Evolutionary conservation across 2,888 invertebrate species (phyloP), one percentile per base, ranked within the genome.

Genomic region (Panopea generosa): DNA sequence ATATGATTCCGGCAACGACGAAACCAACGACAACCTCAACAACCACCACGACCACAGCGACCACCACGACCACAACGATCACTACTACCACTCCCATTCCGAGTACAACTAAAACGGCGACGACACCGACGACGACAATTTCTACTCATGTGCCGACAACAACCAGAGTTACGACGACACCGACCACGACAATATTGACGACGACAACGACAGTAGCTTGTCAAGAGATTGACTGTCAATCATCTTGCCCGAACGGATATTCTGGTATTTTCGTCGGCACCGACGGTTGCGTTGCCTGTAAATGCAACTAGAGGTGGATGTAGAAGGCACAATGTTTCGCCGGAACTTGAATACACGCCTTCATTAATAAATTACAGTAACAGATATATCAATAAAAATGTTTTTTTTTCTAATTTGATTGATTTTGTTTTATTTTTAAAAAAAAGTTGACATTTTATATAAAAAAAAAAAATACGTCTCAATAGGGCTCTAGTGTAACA

Each of bases 231-330:
- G 45, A 73, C 47, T 67, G 65, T 53, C 53, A 29, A 4, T 20
- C 18, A 7, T 11, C 43, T 1, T 74, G 74, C 52, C 52, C 56
- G 2, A 57, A 57, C 24, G 74, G 74, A 18, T 74, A 74, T 20
- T 62, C 63, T 0, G 74, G 74, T 1, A 14, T 73, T 4, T 55
- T 40, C 24, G 61, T 55, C 20, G 60, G 60, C 3, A 40, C 11
- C 18, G 66, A 72, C 45, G 66, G 72, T 1, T 72, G 72, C 53
- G 24, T 66, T 11, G 11, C 50, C 2, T 71, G 71, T 24, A 45
- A 33, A 52, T 69, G 69, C 38, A 55, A 29, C 16, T 69, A 47
- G 57, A 40, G 56, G n/a, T n/a, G n/a, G 18, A 33, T 33, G 11
- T 33, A 11, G 4, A 33, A 33, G 11, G 33, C n/a, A n/a, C n/a